Base-by-base conservation (phyloP, 1,140 invertebrate genomes). In the Atopsyche davidsoni region DNA sequence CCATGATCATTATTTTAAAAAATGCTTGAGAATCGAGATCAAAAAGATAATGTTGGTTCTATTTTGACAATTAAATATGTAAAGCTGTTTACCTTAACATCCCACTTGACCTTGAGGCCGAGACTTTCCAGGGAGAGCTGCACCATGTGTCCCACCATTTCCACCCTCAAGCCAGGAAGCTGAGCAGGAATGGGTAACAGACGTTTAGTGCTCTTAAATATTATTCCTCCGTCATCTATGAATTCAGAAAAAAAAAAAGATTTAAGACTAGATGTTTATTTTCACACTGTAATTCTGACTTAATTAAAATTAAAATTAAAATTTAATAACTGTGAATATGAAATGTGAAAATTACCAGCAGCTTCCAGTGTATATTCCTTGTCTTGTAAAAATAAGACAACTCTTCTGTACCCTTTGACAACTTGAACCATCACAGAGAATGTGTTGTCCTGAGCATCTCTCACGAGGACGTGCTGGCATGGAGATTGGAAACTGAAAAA, bases 31-130 rank as follows among this genome's bases (percentile, higher is more conserved):
- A 10, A 17, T 24, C 4, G 23, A 23, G 28, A 4, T 42, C 25
- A 46, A 7, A 13, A 18, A 46, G 13, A 36, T 7, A 17, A 36
- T 36, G 31, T 7, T 31, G n/a, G 17, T 7, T 31, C 2, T 18
- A 36, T 2, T 36, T 36, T 36, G 21, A 17, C n/a, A 38, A 19
- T 24, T 18, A 45, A 28, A 46, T 36, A 61, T n/a, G n/a, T n/a
- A n/a, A n/a, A n/a, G n/a, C n/a, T n/a, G n/a, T 62, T 64, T 58
- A 72, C 70, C 43, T 69, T 63, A 17, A 67, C 75, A 57, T 86
- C 81, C 89, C 89, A 93, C 58, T 83, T 82, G n/a, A 93, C 50
- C 14, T 75, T 78, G 3, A 87, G 65, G 0, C 86, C 87, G 2
- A 83, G 61, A 11, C 75, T 68, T 49, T 86, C 86, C 18, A 87